Evolutionary conservation across 1,140 invertebrate genomes (phyloP).

Genomic region (Augochlora pura): DNA sequence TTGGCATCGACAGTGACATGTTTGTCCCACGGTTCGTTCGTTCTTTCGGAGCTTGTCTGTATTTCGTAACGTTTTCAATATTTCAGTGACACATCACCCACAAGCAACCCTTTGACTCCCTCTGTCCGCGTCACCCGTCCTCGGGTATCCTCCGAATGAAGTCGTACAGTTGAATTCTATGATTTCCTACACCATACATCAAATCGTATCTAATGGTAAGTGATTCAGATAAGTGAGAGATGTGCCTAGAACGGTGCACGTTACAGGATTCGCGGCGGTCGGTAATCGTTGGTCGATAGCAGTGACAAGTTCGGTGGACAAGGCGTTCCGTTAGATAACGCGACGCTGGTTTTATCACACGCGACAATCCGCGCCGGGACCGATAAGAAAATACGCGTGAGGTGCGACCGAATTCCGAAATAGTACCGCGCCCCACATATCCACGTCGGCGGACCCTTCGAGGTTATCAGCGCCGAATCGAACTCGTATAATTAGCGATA

Average conservation of each 20-base stretch:
- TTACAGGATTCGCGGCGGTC: not conserved
- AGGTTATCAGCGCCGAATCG: constrained; percentile 52
- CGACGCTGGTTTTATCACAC: constrained; percentile 17
- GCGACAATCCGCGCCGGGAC: constrained; percentile 10
- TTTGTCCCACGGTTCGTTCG: constrained; percentile 47
- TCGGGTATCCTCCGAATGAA: constrained; percentile 20
- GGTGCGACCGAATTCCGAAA: constrained; percentile 39
- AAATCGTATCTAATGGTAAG: constrained; percentile 39
- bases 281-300: not conserved
- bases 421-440: constrained; percentile 10
- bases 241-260: not conserved
- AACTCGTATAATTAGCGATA: constrained; percentile 54
- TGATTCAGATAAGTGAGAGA: not conserved
- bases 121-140: not conserved
- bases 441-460: not conserved
- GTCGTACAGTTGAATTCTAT: constrained; percentile 37
- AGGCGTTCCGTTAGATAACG: not conserved
- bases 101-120: not conserved
- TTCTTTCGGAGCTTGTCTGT: constrained; percentile 28
- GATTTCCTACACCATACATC: constrained; percentile 36
- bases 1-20: constrained; percentile 52
- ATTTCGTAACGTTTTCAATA: constrained; percentile 35
- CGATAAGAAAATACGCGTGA: constrained; percentile 28
- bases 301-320: not conserved
- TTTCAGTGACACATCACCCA: constrained; percentile 41